Evolutionary conservation across 1,140 invertebrate genomes (phyloP).

Genomic region (Elymnias hypermnestra): DNA sequence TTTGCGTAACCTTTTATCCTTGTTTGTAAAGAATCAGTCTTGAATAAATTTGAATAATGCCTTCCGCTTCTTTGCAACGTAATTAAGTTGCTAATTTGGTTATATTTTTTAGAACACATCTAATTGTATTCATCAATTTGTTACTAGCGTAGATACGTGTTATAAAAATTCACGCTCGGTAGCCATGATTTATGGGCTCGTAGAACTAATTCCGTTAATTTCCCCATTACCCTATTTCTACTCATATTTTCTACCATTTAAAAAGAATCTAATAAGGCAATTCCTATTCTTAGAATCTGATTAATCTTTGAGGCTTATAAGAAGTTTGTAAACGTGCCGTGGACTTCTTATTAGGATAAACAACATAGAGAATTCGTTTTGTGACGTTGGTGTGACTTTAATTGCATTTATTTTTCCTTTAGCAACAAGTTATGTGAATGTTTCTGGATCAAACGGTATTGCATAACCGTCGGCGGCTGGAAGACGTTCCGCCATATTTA

Average conservation of each 20-base stretch:
- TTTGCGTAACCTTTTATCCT: not conserved
- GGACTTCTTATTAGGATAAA: slow-evolving; percentile 4
- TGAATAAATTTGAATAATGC: slow-evolving; percentile 68
- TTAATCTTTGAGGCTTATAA: slow-evolving; percentile 3
- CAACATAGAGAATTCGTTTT: slow-evolving; percentile 5
- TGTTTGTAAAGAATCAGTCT: slow-evolving; percentile 9
- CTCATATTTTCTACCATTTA: not conserved
- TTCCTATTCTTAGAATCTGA: not conserved
- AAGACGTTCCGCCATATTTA: slow-evolving; percentile 48
- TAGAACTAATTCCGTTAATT: not conserved
- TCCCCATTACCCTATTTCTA: not conserved
- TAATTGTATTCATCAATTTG: too few species aligned
- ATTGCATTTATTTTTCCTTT: slow-evolving; percentile 18
- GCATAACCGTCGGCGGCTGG: slow-evolving; percentile 42
- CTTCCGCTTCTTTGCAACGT: slow-evolving; percentile 7
- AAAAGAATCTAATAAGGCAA: not conserved
- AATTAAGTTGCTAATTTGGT: too few species aligned
- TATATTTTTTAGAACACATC: too few species aligned
- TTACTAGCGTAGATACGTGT: too few species aligned
- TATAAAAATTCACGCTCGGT: slow-evolving; percentile 2
- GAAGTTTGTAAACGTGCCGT: slow-evolving; percentile 1
- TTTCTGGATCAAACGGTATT: slow-evolving; percentile 47
- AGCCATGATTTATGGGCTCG: not conserved
- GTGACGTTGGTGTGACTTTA: slow-evolving; percentile 8
- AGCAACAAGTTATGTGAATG: slow-evolving; percentile 27